A percentile compares a stretch with the other conserved stretches of the same genome.
phyloP scores from a whole-genome alignment of 2,797 vertebrate species.

The Gila robusta region DNA sequence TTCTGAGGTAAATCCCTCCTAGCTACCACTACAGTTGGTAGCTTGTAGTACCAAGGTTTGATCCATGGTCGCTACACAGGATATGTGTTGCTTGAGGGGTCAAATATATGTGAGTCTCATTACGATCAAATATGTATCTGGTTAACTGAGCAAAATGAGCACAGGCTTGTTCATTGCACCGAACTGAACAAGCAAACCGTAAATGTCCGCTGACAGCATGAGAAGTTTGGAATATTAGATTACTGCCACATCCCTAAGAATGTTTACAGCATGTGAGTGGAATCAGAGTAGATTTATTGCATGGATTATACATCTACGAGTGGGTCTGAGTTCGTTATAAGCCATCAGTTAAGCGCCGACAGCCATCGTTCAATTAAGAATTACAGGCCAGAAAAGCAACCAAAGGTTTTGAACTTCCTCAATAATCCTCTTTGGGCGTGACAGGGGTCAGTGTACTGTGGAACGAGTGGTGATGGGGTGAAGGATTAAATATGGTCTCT shows the following conservation, averaged over 20 bases:
- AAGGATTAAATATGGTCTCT: conserved; percentile 67
- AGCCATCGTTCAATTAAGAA: conserved; percentile 76
- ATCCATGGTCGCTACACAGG: background rate
- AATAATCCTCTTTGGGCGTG: conserved; percentile 74
- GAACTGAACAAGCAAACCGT: conserved; percentile 64
- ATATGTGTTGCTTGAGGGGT: background rate
- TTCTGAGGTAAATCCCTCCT: background rate
- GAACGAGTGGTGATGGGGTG: conserved; percentile 71
- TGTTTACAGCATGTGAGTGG: conserved; percentile 70
- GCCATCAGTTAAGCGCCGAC: conserved; percentile 69
- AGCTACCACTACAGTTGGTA: background rate
- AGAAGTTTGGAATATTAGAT: conserved; percentile 67
- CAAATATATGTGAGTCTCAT: background rate
- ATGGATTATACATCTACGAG: conserved; percentile 56
- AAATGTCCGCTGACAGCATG: conserved; percentile 72
- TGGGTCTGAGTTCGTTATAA: conserved; percentile 64
- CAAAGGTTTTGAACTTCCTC: conserved; percentile 71
- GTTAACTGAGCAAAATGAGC: background rate
- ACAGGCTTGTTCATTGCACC: conserved; percentile 49
- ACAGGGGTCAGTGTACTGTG: conserved; percentile 62
- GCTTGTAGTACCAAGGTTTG: background rate
- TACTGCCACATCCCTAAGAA: conserved; percentile 63
- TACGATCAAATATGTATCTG: background rate
- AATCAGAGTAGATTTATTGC: conserved; percentile 62
- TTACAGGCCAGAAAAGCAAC: conserved; percentile 73